A percentile compares a stretch with the other conserved stretches of the same genome.
Conservation (phyloP, 2,888 invertebrate genomes). For the Ornithoptera alexandrae region DNA sequence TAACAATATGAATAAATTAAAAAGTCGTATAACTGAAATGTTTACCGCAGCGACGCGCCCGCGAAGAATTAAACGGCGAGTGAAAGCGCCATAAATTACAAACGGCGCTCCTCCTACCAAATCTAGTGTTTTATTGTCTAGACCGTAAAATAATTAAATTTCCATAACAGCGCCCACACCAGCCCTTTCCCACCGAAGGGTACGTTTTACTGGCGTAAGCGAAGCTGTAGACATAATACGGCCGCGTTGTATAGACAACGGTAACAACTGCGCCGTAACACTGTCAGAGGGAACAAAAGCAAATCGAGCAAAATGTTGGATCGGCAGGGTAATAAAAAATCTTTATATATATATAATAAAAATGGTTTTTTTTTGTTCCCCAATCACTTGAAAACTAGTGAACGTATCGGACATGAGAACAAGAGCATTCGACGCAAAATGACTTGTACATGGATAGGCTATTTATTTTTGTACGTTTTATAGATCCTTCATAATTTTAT, state of each 20-base stretch:
- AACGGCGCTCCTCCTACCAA: constrained; percentile 43
- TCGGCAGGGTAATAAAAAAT: too few species aligned
- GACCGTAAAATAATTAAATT: constrained; percentile 66
- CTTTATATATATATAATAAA: too few species aligned
- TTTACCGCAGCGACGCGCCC: constrained; percentile 26
- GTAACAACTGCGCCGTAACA: too few species aligned
- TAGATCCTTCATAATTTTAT: too few species aligned
- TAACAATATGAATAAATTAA: constrained; percentile 21
- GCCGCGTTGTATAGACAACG: not conserved
- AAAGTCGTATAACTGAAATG: constrained; percentile 29
- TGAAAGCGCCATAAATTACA: constrained; percentile 45
- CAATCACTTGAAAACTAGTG: too few species aligned
- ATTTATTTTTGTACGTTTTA: too few species aligned
- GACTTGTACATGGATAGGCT: too few species aligned
- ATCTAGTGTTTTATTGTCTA: constrained; percentile 52
- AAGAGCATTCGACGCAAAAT: too few species aligned
- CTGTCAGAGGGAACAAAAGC: too few species aligned
- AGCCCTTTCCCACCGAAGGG: constrained; percentile 34
- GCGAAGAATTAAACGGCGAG: constrained; percentile 24
- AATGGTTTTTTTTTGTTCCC: too few species aligned
- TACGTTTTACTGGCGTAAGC: constrained; percentile 29
- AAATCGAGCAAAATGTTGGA: too few species aligned
- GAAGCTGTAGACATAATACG: constrained; percentile 11
- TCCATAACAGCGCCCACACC: constrained; percentile 53
- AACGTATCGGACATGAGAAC: too few species aligned